Base-by-base conservation (phyloP, 2,113 vertebrate genomes). In the Lycaon pictus region DNA sequence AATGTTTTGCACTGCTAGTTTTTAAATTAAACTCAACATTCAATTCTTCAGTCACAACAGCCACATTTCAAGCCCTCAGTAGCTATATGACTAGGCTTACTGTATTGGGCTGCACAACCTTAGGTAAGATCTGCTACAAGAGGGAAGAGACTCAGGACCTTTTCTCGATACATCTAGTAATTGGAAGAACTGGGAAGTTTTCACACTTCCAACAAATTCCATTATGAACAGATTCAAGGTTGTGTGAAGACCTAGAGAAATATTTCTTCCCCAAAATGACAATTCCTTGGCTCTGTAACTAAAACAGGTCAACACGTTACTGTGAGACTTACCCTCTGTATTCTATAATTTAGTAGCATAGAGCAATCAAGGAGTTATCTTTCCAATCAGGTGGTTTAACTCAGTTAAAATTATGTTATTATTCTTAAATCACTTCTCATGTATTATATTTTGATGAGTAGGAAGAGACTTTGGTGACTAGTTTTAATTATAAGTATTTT, bases 381-480 rank as follows among this genome's bases (percentile, higher is more conserved):
- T 94, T 56, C 17, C 63, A 93, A n/a, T 90, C 76, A 69, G 22
- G 6, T n/a, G 84, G 53, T 95, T 94, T 65, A 88, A 92, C 74
- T 80, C 80, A 87, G 32, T 93, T 93, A 92, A 90, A 96, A 88
- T 69, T 88, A 93, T 51, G 88, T 53, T 65, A 60, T 83, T 79
- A 84, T 35, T 92, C 51, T 80, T 93, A 92, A 97, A 84, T 77
- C 58, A 95, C 35, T 97, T 88, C 48, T 88, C 43, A 35, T 53
- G 82, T 80, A 82, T 81, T 87, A 88, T 23, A 96, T 69, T 92
- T 87, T 71, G 90, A 95, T 77, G 43, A 11, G 43, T 29, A 1
- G 55, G 32, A 94, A 92, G 51, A 95, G 67, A 53, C 35, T 94
- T 88, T n/a, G 16, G n/a, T 43, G 37, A 87, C 58, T 92, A 55